Base-by-base conservation (phyloP, 2,888 invertebrate species). In the Drosophila kanekoi region DNA sequence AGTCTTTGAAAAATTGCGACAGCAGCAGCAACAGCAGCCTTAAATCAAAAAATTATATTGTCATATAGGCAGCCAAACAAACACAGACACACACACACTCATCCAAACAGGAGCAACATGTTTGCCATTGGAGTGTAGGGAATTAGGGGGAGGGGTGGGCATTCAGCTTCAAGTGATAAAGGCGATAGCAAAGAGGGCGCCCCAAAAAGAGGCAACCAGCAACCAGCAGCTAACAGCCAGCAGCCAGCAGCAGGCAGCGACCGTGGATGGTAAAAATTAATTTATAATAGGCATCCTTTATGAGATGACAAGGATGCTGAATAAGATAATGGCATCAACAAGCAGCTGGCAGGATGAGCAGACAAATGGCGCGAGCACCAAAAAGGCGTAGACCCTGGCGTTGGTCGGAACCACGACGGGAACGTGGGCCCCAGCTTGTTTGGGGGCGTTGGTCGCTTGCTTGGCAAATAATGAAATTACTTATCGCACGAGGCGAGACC, bases 221-320 rank as follows among this genome's bases (percentile, higher is more conserved):
- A 64, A 35, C 64, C 32, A 49, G 56, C 57, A 67, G 14, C 47
- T 41, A 4, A 2, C 18, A 23, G 23, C 5, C 5, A 23, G 23
- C 23, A 23, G 5, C 23, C 23, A 23, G 23, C 23, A 23, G 20
- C 51, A 64, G 65, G 20, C 23, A 53, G 49, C 57, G 41, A 53
- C 45, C 72, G 66, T 72, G 80, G 82, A 78, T 81, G 87, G 81
- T 77, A 87, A 75, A 89, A 86, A 86, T 89, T 86, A 86, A 86
- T 86, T 86, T 86, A 89, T 86, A 86, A 86, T 86, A 86, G 89
- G 86, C 89, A 89, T 86, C 86, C 86, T 86, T 86, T 89, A 86
- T 75, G 79, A 89, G 89, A 89, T 89, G 86, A 86, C 86, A 86
- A 89, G 86, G 85, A 81, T 78, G 89, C 86, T 79, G 86, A 89